Base-by-base conservation (phyloP, 2,888 invertebrate genomes). In the Euphydryas editha region DNA sequence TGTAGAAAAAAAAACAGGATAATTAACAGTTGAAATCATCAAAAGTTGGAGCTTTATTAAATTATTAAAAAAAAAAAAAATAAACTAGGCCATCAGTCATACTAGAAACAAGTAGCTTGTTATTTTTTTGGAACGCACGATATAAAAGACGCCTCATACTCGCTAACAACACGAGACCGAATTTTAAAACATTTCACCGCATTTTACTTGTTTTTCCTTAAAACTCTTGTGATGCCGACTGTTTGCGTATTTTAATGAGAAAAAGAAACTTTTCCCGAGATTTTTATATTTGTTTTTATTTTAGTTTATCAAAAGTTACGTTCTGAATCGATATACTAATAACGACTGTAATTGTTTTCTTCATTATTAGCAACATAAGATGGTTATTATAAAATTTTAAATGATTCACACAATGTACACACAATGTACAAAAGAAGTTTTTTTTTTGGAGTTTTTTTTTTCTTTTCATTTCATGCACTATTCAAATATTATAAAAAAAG, bases 151-250 rank as follows among this genome's bases (percentile, higher is more conserved):
- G 60, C 65, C 68, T 70, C 67, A 68, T 68, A 68, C 64, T 65
- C 69, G 61, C 73, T 73, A 75, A 75, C 74, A 75, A 75, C 70
- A 71, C 59, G 60, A 62, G 65, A 61, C 70, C 70, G 69, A 68
- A 67, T 73, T 72, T 69, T 65, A 67, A 69, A 70, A 72, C 60
- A 68, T 68, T 72, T 69, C 63, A 60, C 30, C 60, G 24, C 59
- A 60, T 56, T 68, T 67, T 54, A 37, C 18, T 60, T 55, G 62
- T 58, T 68, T 65, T 42, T 61, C 37, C 59, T 64, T 60, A 5
- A 44, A 68, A 47, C 21, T 51, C 2, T 21, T 21, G 49, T 39
- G 15, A 56, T 55, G n/a, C 20, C n/a, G 18, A 15, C n/a, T 51
- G 11, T 5, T 15, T 18, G 42, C 15, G 36, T 37, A 15, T 55